Evolutionary conservation across 2,888 invertebrate genomes (phyloP).

Genomic region (Frankliniella fusca): DNA sequence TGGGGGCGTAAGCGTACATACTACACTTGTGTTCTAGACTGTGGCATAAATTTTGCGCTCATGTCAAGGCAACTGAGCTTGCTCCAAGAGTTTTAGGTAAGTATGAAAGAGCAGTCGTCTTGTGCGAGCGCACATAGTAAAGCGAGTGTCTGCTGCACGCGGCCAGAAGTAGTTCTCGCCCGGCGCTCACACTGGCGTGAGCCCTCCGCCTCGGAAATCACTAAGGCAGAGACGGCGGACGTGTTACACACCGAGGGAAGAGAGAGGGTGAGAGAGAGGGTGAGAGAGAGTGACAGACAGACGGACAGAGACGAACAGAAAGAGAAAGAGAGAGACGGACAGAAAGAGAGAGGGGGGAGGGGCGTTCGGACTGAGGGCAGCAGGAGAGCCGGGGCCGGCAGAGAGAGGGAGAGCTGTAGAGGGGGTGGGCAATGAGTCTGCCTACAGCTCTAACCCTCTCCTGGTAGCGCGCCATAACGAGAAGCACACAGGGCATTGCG

Average conservation of each 20-base stretch:
- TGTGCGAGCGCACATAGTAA: too few relatives aligned
- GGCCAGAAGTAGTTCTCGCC: too few relatives aligned
- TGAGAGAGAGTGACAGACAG: background rate
- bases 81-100: too few relatives aligned
- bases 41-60: too few relatives aligned
- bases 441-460: slow-evolving; percentile 1
- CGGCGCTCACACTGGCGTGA: too few relatives aligned
- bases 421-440: background rate
- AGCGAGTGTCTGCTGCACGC: too few relatives aligned
- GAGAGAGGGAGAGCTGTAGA: background rate
- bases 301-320: background rate
- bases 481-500: slow-evolving; percentile 12
- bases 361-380: background rate
- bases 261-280: slow-evolving; percentile 1
- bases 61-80: too few relatives aligned
- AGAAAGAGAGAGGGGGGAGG: background rate
- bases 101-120: too few relatives aligned
- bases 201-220: too few relatives aligned
- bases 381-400: background rate
- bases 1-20: too few relatives aligned
- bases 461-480: background rate
- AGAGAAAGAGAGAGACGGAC: background rate
- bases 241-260: background rate
- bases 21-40: too few relatives aligned
- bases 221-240: too few relatives aligned